Evolutionary conservation across 1,140 invertebrate species (phyloP).

Genomic region (Drosophila seguyi): DNA sequence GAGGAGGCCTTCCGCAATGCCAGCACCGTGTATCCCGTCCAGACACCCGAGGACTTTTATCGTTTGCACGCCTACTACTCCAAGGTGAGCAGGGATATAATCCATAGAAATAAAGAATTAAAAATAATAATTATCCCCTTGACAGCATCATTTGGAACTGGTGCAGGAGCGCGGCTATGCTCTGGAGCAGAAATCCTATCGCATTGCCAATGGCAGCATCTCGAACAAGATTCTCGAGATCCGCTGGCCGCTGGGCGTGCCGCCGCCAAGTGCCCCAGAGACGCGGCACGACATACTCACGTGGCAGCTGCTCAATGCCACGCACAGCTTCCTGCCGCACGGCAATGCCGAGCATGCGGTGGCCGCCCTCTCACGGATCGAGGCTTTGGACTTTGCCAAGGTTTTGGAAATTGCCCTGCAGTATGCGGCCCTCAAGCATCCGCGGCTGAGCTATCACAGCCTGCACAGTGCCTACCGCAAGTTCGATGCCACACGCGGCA

Average conservation of each 20-base stretch:
- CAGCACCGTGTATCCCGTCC: conserved; percentile 89
- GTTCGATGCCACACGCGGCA: conserved; percentile 94
- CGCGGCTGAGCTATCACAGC: conserved; percentile 86
- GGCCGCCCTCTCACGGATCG: conserved; percentile 87
- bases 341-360: conserved; percentile 88
- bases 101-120: not conserved
- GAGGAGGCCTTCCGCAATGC: conserved; percentile 87
- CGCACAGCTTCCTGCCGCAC: conserved; percentile 90
- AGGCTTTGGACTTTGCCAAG: conserved; percentile 89
- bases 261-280: conserved; percentile 88
- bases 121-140: not conserved
- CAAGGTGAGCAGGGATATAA: conserved; percentile 86
- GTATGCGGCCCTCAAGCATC: conserved; percentile 87
- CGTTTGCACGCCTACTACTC: conserved; percentile 90
- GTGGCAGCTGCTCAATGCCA: conserved; percentile 94
- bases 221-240: conserved; percentile 86
- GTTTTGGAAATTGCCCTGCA: conserved; percentile 87
- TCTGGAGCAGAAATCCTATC: conserved; percentile 84
- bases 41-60: conserved; percentile 88
- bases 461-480: conserved; percentile 93
- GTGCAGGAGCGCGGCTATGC: conserved; percentile 86
- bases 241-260: conserved; percentile 93
- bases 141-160: conserved; percentile 85
- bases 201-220: conserved; percentile 84
- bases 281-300: conserved; percentile 94